Conservation (phyloP, 2,113 vertebrate species). For the Bolborhynchus lineola region DNA sequence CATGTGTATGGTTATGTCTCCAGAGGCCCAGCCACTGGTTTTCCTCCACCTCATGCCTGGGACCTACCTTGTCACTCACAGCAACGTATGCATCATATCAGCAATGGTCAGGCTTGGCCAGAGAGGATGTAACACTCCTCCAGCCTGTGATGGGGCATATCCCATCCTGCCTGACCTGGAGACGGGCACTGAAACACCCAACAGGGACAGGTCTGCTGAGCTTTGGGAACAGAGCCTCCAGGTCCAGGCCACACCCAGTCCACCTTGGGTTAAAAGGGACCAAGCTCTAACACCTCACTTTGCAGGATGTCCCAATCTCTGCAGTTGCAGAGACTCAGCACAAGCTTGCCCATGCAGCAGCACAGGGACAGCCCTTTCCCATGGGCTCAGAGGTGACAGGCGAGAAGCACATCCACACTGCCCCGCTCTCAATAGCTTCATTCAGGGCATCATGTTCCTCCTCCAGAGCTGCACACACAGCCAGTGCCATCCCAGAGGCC, state of each 20-base stretch:
- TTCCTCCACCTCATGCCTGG: not conserved
- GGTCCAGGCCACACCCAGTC: not conserved
- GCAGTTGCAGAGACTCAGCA: not conserved
- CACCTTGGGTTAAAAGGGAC: not conserved
- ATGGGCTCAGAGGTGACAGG: not conserved
- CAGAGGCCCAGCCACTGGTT: not conserved
- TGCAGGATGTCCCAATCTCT: not conserved
- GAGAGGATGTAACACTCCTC: fast-evolving
- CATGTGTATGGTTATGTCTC: not conserved
- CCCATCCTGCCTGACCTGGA: not conserved
- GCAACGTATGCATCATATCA: not conserved
- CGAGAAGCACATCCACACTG: not conserved
- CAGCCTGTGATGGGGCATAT: not conserved
- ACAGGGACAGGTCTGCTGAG: not conserved
- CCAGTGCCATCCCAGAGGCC: not conserved
- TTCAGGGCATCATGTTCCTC: not conserved
- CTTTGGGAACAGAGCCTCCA: not conserved
- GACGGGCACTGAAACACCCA: fast-evolving
- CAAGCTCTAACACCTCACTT: not conserved
- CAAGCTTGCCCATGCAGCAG: not conserved
- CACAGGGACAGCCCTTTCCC: not conserved
- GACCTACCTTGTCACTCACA: not conserved
- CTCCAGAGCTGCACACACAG: not conserved
- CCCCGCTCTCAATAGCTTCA: not conserved
- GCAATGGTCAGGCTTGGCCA: not conserved